Percentiles rank a stretch among this genome's conserved stretches.
Evolutionary conservation across 2,113 vertebrate genomes (phyloP).

Genomic region (Galbula dea): DNA sequence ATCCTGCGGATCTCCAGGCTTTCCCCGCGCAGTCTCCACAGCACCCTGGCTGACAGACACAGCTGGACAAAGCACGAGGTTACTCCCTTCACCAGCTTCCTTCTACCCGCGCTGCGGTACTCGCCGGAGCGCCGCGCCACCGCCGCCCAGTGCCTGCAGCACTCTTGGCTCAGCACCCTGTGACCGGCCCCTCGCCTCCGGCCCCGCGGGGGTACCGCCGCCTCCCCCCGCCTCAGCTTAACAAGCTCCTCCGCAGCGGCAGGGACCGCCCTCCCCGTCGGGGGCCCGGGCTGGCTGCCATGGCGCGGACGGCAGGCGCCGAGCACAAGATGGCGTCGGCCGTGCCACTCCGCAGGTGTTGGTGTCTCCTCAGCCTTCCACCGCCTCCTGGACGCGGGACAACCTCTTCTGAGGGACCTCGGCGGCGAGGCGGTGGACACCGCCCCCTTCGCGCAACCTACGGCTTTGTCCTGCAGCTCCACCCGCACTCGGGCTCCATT

Average conservation of each 20-base stretch:
- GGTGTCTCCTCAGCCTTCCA: not conserved
- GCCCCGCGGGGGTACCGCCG: too few relatives aligned
- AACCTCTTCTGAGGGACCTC: not conserved
- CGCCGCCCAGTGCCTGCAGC: constrained; percentile 78
- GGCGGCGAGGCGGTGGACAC: not conserved
- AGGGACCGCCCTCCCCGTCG: not conserved
- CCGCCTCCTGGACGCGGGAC: not conserved
- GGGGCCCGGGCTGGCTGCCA: too few relatives aligned
- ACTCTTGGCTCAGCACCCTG: constrained; percentile 75
- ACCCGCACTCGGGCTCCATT: not conserved
- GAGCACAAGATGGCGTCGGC: not conserved
- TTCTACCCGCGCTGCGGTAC: constrained; percentile 78
- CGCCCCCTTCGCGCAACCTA: not conserved
- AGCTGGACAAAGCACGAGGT: constrained; percentile 69
- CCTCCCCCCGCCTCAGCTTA: not conserved
- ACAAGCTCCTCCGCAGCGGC: not conserved
- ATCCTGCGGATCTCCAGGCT: constrained; percentile 71
- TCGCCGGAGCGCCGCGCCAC: constrained; percentile 75
- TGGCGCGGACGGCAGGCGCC: not conserved
- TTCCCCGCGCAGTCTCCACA: constrained; percentile 73
- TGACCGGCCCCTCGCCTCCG: not conserved
- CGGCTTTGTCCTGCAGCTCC: not conserved
- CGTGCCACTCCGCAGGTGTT: constrained; percentile 55
- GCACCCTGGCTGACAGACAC: constrained; percentile 78
- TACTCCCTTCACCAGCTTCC: constrained; percentile 73